These are phyloP conservation scores for Anabacerthia variegaticeps DNA, from an alignment of 2,797 vertebrate genomes.

Conservation along the genomic window DNA sequence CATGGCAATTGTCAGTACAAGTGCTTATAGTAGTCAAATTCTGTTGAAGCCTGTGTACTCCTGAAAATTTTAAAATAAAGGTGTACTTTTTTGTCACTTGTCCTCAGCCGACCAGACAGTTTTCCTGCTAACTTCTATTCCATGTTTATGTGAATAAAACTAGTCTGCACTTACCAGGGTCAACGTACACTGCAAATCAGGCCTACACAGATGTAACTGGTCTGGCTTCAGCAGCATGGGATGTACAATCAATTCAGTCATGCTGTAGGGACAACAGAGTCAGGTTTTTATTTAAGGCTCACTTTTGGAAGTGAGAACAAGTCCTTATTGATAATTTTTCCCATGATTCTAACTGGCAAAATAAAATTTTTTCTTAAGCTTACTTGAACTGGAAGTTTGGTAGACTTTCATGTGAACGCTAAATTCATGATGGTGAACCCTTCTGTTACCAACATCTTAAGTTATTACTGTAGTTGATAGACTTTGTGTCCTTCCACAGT, in stretches of 20 bases:
- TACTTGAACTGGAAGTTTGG: background rate
- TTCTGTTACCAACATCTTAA: background rate
- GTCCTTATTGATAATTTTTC: background rate
- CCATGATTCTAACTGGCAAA: background rate
- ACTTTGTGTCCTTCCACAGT: background rate
- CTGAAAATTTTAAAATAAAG: background rate
- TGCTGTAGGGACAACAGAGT: background rate
- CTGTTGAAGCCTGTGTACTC: background rate
- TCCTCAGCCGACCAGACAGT: background rate
- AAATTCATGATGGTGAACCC: background rate
- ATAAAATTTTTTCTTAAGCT: background rate
- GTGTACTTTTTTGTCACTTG: background rate
- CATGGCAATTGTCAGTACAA: background rate
- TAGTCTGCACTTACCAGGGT: background rate
- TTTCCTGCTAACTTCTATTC: background rate
- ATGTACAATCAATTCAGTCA: background rate
- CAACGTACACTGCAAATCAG: background rate
- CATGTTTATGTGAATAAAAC: background rate
- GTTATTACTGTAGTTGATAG: background rate
- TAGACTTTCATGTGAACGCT: background rate
- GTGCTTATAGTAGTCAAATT: background rate
- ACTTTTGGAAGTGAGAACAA: background rate
- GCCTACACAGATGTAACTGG: accelerated
- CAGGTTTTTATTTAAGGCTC: background rate
- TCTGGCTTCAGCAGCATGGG: background rate